Evolutionary conservation across 2,113 vertebrate genomes (phyloP).

Genomic region (Brienomyrus longianalis): DNA sequence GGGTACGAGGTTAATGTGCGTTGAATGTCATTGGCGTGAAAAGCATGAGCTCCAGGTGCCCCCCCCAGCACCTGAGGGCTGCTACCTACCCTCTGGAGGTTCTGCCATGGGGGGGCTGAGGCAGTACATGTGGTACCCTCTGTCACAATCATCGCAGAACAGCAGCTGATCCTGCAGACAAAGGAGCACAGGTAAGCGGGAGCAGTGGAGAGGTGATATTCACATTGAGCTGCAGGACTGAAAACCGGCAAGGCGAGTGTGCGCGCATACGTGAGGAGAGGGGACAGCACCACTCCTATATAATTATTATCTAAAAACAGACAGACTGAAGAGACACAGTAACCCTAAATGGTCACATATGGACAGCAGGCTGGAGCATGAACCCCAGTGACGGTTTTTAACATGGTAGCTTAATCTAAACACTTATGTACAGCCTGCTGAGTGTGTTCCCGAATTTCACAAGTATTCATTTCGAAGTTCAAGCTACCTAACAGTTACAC

Average conservation of each 20-base stretch:
- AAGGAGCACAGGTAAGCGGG: background rate
- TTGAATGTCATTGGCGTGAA: background rate
- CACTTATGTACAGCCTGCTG: background rate
- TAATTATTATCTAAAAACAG: background rate
- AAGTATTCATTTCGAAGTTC: background rate
- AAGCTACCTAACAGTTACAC: background rate
- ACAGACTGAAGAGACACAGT: background rate
- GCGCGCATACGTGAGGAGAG: background rate
- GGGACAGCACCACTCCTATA: background rate
- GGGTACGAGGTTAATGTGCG: background rate
- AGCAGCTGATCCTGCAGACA: slow-evolving; percentile 79
- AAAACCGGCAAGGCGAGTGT: background rate
- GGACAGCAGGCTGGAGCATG: background rate
- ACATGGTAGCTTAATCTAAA: background rate
- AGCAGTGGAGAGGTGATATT: background rate
- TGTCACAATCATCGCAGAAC: slow-evolving; percentile 87
- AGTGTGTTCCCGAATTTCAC: background rate
- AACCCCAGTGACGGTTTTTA: background rate
- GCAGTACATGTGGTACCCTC: slow-evolving; percentile 93
- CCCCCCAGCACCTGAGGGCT: background rate
- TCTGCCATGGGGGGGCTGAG: slow-evolving; percentile 91
- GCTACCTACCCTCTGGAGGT: slow-evolving; percentile 80
- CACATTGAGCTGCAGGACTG: background rate
- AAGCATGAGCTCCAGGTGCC: background rate
- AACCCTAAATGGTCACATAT: background rate